Base-by-base conservation (phyloP, 2,888 invertebrate species). In the Adineta ricciae region DNA sequence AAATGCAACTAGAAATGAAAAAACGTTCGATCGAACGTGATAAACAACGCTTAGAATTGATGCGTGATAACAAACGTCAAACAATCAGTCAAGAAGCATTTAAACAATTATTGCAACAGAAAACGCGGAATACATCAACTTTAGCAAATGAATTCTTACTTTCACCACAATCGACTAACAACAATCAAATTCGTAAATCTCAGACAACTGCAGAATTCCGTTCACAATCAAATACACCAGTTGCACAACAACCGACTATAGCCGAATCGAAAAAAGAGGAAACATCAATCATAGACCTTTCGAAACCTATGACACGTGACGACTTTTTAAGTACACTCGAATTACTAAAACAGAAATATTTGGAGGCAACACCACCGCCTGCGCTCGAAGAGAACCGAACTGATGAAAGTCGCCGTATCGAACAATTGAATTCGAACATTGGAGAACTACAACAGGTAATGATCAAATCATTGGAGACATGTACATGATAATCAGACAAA, bases 1-100 rank as follows among this genome's bases (percentile, higher is more conserved):
- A 83, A 73, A 85, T 85, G 83, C 85, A 85, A 84, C 36, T 85
- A 82, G 83, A 85, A 82, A 83, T 83, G 73, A 85, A 85, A 72
- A 85, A 85, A 84, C 49, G 73, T 52, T 82, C 84, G 38, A 85
- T 85, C 52, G 85, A 85, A 84, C 72, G 85, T 56, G 85, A 85
- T 49, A 85, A 85, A 54, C 85, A 83, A 54, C 83, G 83, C 27
- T 78, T 85, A 41, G 85, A 85, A 82, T 41, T 54, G 9, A 73
- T 73, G 32, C 54, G 83, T 38, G 85, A 85, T 73, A 84, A 83
- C 46, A 73, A 85, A 82, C 50, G 85, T 16, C 85, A 85, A 84
- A 84, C 50, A 27, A 85, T 85, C 27, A 83, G 85, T n/a, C 83
- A 85, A 56, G 73, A 85, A 84, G 85, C 83, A 52, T 85, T 85